Percentiles rank a stretch among this genome's conserved stretches.
phyloP scores from a whole-genome alignment of 2,797 vertebrate species.

The Vespertilio murinus region DNA sequence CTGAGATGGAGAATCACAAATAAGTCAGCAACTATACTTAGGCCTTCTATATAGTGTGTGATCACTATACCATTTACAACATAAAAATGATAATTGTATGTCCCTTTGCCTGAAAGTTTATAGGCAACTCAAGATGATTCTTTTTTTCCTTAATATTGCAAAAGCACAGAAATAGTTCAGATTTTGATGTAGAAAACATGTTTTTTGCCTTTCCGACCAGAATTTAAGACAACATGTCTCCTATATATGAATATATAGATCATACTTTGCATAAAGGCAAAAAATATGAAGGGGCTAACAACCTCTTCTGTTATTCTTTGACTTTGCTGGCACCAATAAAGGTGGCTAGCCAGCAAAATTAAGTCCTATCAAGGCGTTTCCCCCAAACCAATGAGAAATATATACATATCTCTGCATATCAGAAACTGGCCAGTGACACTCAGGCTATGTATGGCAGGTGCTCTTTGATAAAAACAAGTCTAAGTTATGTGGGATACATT shows the following conservation, averaged over 20 bases:
- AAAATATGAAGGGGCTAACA: constrained; percentile 18
- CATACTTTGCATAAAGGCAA: not conserved
- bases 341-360: not conserved
- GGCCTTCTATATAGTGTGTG: not conserved
- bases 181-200: not conserved
- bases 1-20: not conserved
- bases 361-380: not conserved
- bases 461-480: constrained; percentile 9
- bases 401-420: not conserved
- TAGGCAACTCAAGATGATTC: not conserved
- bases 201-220: not conserved
- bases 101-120: not conserved
- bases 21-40: not conserved
- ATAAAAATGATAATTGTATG: not conserved
- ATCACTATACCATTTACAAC: constrained; percentile 8
- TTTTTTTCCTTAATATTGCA: not conserved
- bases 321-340: not conserved
- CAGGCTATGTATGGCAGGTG: not conserved
- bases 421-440: constrained; percentile 19
- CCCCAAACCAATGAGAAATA: not conserved
- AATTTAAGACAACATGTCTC: constrained; percentile 4
- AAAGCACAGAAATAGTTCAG: not conserved
- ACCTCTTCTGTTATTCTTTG: not conserved
- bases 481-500: not conserved
- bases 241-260: not conserved